Base-by-base conservation (phyloP, 2,113 vertebrate genomes). In the Hypomesus transpacificus region DNA sequence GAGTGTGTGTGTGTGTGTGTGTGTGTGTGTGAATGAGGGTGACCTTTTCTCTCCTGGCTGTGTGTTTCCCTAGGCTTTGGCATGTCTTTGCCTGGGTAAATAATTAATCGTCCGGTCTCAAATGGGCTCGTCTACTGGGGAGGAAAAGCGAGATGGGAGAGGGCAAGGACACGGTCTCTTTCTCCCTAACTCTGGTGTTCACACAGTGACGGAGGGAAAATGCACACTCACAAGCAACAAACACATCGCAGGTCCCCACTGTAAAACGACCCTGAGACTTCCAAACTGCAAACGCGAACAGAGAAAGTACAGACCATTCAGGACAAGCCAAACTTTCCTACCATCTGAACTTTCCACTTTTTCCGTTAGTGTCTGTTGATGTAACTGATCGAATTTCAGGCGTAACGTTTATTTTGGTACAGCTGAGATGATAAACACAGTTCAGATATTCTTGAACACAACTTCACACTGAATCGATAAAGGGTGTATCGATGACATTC, bases 61-160 rank as follows among this genome's bases (percentile, higher is more conserved):
- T 73, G 78, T 73, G 83, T 82, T 86, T 85, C 86, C 77, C 76
- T 52, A 65, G 80, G 84, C 82, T 82, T 84, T 85, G 89, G 84
- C 87, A 87, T 90, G 91, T 88, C 85, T 86, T 86, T 81, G 82
- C 84, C 70, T 7, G 79, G 66, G 83, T 88, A 84, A 90, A 90
- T 89, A 88, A 90, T 90, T 89, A 87, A 89, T 87, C 83, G 75
- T 76, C 0, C 56, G 70, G 76, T 82, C 81, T 77, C 78, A 71
- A 84, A 83, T 51, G 71, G 82, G 76, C 80, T 80, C 75, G 86
- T 86, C 82, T 84, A 75, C 61, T 28, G 73, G 81, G 11, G 11
- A 21, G 59, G 26, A n/a, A 8, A 18, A 64, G 18, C 7, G 31
- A 64, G 59, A 46, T 66, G 84, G 83, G 53, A 58, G 52, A 60